Percentiles rank a stretch among this genome's conserved stretches.
These are phyloP conservation scores for Phrynocephalus forsythii DNA, from an alignment of 2,797 vertebrate species.

Conservation along the genomic window DNA sequence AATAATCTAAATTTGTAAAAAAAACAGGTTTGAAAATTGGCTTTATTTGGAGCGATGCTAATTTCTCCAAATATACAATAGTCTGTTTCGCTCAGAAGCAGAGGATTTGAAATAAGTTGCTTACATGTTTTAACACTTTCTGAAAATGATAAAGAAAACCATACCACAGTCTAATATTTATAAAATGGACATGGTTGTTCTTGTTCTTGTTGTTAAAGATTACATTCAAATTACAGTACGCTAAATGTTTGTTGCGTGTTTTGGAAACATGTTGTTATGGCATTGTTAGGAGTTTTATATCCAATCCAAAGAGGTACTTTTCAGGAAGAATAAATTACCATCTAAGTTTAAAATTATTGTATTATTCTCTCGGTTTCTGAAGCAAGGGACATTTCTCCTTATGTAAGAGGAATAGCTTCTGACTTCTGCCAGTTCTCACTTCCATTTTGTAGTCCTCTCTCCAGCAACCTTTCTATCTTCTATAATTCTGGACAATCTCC, in stretches of 20 bases:
- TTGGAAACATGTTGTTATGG: not conserved
- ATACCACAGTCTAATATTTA: not conserved
- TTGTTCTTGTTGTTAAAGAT: not conserved
- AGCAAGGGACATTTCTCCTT: not conserved
- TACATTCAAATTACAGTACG: not conserved
- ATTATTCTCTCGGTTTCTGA: not conserved
- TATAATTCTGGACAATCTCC: not conserved
- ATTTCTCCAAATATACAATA: not conserved
- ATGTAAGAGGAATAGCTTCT: not conserved
- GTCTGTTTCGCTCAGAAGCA: not conserved
- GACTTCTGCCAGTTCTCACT: not conserved
- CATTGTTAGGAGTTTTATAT: slow-evolving; percentile 1
- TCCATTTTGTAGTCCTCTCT: not conserved
- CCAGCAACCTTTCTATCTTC: not conserved
- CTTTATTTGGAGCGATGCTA: too few relatives aligned
- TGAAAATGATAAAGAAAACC: not conserved
- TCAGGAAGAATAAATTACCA: not conserved
- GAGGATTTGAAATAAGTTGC: not conserved
- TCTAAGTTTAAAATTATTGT: not conserved
- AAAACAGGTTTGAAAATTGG: too few relatives aligned
- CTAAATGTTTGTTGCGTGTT: not conserved
- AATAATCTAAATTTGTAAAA: too few relatives aligned
- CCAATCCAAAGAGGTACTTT: not conserved
- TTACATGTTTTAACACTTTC: too few relatives aligned
- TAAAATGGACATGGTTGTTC: not conserved